phyloP scores from a whole-genome alignment of 2,888 invertebrate genomes.

The Lasioglossum morio region DNA sequence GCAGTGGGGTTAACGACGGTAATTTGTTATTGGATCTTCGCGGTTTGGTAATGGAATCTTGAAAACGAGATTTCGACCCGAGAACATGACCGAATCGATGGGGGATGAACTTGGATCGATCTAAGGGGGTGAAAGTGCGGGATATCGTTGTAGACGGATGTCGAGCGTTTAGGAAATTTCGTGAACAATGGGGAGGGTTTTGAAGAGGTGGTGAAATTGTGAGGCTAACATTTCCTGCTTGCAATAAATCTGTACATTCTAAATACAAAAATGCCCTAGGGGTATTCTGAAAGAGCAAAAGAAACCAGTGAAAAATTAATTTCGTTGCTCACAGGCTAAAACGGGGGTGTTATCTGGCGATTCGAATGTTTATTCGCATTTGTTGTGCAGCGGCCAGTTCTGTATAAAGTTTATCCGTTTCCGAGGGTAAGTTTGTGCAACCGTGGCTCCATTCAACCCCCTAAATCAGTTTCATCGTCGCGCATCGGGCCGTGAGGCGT shows the following conservation, averaged over 20 bases:
- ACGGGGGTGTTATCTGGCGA: neutral
- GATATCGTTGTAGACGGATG: neutral
- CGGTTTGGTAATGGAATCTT: neutral
- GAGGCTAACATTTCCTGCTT: neutral
- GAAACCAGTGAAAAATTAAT: neutral
- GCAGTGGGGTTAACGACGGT: neutral
- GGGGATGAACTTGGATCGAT: neutral
- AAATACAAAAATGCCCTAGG: neutral
- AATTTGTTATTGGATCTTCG: conserved; percentile 4
- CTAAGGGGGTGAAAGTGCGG: neutral
- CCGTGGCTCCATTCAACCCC: neutral
- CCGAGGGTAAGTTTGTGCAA: neutral
- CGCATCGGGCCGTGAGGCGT: neutral
- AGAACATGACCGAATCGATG: neutral
- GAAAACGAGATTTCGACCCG: neutral
- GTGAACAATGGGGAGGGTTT: too few species aligned
- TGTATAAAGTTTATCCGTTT: neutral
- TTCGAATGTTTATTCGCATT: neutral
- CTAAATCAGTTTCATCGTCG: neutral
- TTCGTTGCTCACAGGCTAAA: neutral
- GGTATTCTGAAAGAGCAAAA: neutral
- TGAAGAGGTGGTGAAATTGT: too few species aligned
- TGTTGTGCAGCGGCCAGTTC: neutral
- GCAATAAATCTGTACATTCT: neutral
- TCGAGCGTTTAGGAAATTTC: neutral